Percentiles rank a stretch among this genome's conserved stretches.
These are phyloP conservation scores for Beaufortia kweichowensis DNA, from an alignment of 2,113 vertebrate genomes.

Conservation along the genomic window DNA sequence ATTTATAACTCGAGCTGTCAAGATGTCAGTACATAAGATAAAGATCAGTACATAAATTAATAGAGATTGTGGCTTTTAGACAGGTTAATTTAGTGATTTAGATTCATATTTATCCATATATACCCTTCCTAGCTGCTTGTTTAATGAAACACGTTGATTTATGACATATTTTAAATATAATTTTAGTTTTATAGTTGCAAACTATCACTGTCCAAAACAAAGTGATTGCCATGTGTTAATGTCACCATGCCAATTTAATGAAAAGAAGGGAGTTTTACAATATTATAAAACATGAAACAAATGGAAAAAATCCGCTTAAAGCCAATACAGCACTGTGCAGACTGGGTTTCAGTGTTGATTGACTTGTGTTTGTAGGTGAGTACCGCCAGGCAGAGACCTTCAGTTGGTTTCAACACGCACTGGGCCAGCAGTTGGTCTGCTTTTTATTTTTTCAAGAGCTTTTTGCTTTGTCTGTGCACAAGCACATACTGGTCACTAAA, in stretches of 20 bases:
- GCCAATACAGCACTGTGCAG: slow-evolving; percentile 50
- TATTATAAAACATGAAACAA: slow-evolving; percentile 6
- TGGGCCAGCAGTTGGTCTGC: slow-evolving; percentile 61
- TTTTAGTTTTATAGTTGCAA: too few species aligned
- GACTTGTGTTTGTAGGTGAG: slow-evolving; percentile 17
- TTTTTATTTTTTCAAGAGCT: slow-evolving; percentile 54
- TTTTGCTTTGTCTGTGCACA: slow-evolving; percentile 62
- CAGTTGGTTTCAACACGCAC: slow-evolving; percentile 65
- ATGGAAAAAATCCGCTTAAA: slow-evolving; percentile 52
- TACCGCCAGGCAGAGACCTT: slow-evolving; percentile 35
- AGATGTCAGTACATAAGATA: too few species aligned
- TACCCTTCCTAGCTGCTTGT: too few species aligned
- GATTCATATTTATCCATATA: too few species aligned
- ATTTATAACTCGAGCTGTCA: too few species aligned
- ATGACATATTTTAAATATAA: too few species aligned
- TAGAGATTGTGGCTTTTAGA: too few species aligned
- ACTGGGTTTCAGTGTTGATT: slow-evolving; percentile 18
- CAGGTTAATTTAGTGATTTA: too few species aligned
- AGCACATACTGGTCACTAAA: slow-evolving; percentile 66
- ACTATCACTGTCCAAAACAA: too few species aligned
- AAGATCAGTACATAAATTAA: too few species aligned
- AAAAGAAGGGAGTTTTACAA: slow-evolving; percentile 61
- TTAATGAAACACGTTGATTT: too few species aligned
- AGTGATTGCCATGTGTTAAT: slow-evolving; percentile 47
- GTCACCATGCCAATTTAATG: slow-evolving; percentile 66